phyloP scores from a whole-genome alignment of 2,797 vertebrate genomes.

The Antrozous pallidus region DNA sequence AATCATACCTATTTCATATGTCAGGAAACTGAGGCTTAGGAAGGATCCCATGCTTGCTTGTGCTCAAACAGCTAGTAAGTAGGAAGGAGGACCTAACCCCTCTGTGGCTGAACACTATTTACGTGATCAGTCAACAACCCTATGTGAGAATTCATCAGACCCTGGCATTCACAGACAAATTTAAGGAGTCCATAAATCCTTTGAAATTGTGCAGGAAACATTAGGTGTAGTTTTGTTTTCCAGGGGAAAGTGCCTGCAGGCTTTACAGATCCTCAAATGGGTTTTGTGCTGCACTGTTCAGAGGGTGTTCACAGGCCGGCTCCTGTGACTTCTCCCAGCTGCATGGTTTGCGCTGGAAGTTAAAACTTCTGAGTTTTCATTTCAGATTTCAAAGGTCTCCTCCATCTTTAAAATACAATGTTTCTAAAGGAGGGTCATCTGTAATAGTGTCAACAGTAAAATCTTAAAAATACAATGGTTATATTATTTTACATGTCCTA shows the following conservation, averaged over 20 bases:
- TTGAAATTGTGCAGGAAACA: constrained; percentile 13
- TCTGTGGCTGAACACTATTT: background rate
- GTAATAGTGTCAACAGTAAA: background rate
- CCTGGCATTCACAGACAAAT: background rate
- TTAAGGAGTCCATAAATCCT: constrained; percentile 14
- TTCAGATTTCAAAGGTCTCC: background rate
- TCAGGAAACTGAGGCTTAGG: constrained; percentile 3
- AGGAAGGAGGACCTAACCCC: background rate
- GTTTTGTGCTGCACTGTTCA: background rate
- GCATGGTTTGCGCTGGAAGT: background rate
- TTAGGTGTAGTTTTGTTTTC: background rate
- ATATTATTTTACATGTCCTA: background rate
- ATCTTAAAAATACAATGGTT: background rate
- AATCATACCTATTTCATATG: background rate
- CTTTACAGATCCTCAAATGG: constrained; percentile 5
- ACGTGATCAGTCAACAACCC: background rate
- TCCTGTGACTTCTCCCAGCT: background rate
- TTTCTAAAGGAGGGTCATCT: background rate
- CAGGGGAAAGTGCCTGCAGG: background rate
- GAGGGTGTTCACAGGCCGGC: background rate
- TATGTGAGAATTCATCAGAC: background rate
- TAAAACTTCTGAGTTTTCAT: background rate
- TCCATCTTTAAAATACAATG: background rate
- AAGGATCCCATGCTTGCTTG: background rate
- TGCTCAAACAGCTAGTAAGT: background rate